Base-by-base conservation (phyloP, 2,888 invertebrate genomes). In the Megastigmus dorsalis region DNA sequence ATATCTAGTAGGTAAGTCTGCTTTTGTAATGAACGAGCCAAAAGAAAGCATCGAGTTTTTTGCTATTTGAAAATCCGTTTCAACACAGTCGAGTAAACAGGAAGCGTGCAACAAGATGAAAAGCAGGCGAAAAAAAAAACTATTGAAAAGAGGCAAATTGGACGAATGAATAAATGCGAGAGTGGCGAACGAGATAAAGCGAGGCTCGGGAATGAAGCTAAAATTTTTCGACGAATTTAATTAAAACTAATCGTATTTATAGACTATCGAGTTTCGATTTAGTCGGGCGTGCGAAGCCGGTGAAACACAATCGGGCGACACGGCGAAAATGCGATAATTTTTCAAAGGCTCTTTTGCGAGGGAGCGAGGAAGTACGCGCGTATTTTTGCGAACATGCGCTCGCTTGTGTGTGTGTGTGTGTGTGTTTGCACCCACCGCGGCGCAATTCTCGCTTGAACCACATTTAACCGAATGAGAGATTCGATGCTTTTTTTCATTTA, bases 301-400 rank as follows among this genome's bases (percentile, higher is more conserved):
- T n/a, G 30, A 15, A 54, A 55, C 43, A 38, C n/a, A n/a, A n/a
- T n/a, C n/a, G n/a, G n/a, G n/a, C n/a, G 23, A 69, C 48, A 33
- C 18, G 3, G 41, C 43, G 18, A n/a, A 15, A 59, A 15, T 23
- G 26, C 41, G 48, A 59, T 75, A 59, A 69, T 71, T 71, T 70
- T 66, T 63, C 38, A 69, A 69, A 55, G 54, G 62, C 26, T 6
- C n/a, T n/a, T n/a, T n/a, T n/a, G n/a, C n/a, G n/a, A n/a, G n/a
- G n/a, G n/a, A n/a, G n/a, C n/a, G n/a, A n/a, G n/a, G n/a, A n/a
- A n/a, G n/a, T n/a, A n/a, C n/a, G n/a, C n/a, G n/a, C n/a, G n/a
- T n/a, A n/a, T n/a, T n/a, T n/a, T n/a, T n/a, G n/a, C n/a, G n/a
- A n/a, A n/a, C n/a, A n/a, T n/a, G n/a, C n/a, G n/a, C n/a, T n/a